These are phyloP conservation scores for Hydroisotoma schaefferi DNA, from an alignment of 2,888 invertebrate genomes.

Conservation along the genomic window DNA sequence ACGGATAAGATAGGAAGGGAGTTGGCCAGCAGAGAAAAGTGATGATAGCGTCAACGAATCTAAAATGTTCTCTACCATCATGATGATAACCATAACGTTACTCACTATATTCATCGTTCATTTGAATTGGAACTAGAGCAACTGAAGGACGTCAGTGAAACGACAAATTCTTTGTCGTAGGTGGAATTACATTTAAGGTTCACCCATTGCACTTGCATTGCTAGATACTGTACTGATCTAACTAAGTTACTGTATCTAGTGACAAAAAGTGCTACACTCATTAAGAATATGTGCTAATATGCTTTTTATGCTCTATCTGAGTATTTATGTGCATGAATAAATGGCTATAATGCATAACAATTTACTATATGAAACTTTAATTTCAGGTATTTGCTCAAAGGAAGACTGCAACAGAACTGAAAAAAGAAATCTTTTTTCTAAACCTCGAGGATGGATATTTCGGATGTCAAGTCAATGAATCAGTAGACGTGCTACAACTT, in stretches of 20 bases:
- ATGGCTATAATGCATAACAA: background rate
- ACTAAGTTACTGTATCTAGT: too few species aligned
- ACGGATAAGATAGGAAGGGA: too few species aligned
- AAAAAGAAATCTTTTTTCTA: conserved; percentile 91
- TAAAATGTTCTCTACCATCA: background rate
- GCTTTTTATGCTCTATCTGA: too few species aligned
- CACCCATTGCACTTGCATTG: conserved; percentile 1
- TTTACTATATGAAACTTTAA: too few species aligned
- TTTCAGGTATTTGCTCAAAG: conserved; percentile 45
- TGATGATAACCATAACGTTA: too few species aligned
- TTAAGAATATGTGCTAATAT: too few species aligned
- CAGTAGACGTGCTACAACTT: conserved; percentile 88
- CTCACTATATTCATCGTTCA: too few species aligned
- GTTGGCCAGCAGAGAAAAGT: background rate
- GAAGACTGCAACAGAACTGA: conserved; percentile 54
- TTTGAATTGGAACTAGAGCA: background rate
- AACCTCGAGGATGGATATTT: conserved; percentile 96
- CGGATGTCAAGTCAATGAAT: conserved; percentile 95
- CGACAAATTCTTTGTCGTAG: background rate
- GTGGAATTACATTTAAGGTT: background rate
- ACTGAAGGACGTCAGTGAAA: conserved; percentile 7
- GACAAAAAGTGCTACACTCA: too few species aligned
- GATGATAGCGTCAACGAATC: background rate
- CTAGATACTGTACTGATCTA: background rate
- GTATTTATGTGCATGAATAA: too few species aligned